A percentile compares a stretch with the other conserved stretches of the same genome.
These are phyloP conservation scores for Porites rus DNA, from an alignment of 92 coral and sea anemone genomes.

Conservation along the genomic window DNA sequence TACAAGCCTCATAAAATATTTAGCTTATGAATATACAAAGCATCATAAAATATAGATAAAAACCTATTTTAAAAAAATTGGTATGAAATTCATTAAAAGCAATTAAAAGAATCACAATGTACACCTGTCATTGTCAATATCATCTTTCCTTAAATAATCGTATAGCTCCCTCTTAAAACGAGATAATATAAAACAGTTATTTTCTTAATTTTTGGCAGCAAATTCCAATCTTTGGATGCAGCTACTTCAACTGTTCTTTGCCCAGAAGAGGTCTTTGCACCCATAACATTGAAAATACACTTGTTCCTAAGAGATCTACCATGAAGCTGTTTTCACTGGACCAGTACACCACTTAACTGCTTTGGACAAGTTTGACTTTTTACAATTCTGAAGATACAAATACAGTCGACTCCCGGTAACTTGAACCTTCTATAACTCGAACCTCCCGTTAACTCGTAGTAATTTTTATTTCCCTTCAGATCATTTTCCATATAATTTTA, in stretches of 20 bases:
- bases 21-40: no score
- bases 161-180: not conserved
- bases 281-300: slow-evolving; percentile 7
- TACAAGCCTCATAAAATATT: no score
- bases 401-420: not conserved
- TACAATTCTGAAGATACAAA: slow-evolving; percentile 16
- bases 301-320: not conserved
- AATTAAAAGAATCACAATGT: not conserved
- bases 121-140: not conserved
- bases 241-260: not conserved
- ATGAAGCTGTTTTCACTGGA: no score
- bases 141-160: not conserved
- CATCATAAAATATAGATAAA: no score
- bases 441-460: not conserved
- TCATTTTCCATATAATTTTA: no score
- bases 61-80: not conserved
- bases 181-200: not conserved
- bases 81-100: not conserved
- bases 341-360: not conserved
- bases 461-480: no score
- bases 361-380: not conserved
- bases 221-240: slow-evolving; percentile 10
- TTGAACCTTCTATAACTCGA: no score
- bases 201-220: slow-evolving; percentile 10
- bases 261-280: slow-evolving; percentile 18